These are phyloP conservation scores for Trichomycterus rosablanca DNA, from an alignment of 2,113 vertebrate species.

Conservation along the genomic window DNA sequence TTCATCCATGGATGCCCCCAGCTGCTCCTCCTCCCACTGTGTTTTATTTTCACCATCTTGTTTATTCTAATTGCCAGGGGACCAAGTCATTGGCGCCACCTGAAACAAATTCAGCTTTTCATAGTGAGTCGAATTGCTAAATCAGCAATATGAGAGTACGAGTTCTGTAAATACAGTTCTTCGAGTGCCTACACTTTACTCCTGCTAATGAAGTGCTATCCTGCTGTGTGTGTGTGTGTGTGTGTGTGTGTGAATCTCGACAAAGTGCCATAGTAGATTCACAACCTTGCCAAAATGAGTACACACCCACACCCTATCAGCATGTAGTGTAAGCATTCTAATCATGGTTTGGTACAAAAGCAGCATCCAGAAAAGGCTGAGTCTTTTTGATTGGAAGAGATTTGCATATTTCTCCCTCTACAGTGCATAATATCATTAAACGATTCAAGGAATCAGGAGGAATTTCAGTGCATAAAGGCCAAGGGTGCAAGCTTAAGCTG, in stretches of 20 bases:
- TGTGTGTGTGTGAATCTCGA: neutral
- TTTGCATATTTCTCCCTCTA: no score
- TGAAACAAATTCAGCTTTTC: no score
- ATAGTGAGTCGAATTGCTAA: no score
- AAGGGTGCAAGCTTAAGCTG: no score
- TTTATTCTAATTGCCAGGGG: slow-evolving; percentile 13
- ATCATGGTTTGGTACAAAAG: no score
- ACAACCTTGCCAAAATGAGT: slow-evolving; percentile 17
- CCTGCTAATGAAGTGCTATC: slow-evolving; percentile 15
- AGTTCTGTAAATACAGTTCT: slow-evolving; percentile 15
- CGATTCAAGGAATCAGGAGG: no score
- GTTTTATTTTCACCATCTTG: slow-evolving; percentile 14
- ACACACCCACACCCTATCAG: slow-evolving; percentile 5
- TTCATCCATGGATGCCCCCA: slow-evolving; percentile 27
- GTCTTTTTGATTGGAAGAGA: no score
- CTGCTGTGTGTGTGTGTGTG: neutral
- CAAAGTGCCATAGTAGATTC: slow-evolving; percentile 22
- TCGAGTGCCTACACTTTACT: slow-evolving; percentile 9
- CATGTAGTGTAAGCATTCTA: no score
- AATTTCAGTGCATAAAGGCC: no score
- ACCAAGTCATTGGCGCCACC: slow-evolving; percentile 5
- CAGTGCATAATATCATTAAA: no score
- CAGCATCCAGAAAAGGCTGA: no score
- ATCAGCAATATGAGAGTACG: no score
- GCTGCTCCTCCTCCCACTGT: slow-evolving; percentile 13